A percentile compares a stretch with the other conserved stretches of the same genome.
phyloP scores from a whole-genome alignment of 2,797 vertebrate genomes.

The Adrianichthys oophorus region DNA sequence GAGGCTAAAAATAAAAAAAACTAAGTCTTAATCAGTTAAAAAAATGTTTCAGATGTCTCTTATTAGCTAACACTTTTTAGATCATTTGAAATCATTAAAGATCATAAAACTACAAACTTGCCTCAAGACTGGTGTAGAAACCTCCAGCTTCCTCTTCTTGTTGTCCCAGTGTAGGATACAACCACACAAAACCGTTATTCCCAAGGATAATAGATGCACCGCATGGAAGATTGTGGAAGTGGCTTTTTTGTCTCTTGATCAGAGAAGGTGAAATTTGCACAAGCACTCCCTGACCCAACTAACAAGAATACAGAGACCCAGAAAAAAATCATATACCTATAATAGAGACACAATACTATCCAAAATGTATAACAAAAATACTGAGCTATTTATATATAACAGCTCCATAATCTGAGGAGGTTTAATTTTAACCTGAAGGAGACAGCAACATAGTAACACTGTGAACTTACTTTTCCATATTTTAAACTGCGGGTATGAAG shows the following conservation, averaged over 20 bases:
- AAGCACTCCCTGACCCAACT: conserved; percentile 94
- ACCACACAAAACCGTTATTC: conserved; percentile 96
- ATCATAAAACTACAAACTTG: conserved; percentile 36
- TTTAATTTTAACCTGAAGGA: not conserved
- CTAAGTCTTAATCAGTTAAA: too few relatives aligned
- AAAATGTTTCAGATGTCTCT: too few relatives aligned
- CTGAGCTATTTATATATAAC: not conserved
- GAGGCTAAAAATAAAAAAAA: too few relatives aligned
- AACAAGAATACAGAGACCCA: not conserved
- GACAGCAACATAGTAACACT: not conserved
- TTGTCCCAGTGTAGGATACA: conserved; percentile 87
- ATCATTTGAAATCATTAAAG: too few relatives aligned
- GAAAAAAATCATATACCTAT: not conserved
- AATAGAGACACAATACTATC: not conserved
- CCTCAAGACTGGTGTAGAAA: conserved; percentile 88
- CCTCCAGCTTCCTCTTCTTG: conserved; percentile 91
- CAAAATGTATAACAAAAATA: not conserved
- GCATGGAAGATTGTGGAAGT: conserved; percentile 94
- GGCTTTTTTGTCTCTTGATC: conserved; percentile 95
- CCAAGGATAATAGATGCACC: conserved; percentile 93
- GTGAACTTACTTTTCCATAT: conserved; percentile 88
- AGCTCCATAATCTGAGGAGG: not conserved
- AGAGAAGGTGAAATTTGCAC: conserved; percentile 93
- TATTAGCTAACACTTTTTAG: too few relatives aligned
- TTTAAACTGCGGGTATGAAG: conserved; percentile 96